phyloP scores from a whole-genome alignment of 1,140 invertebrate species.

The Megalonaias nervosa region DNA sequence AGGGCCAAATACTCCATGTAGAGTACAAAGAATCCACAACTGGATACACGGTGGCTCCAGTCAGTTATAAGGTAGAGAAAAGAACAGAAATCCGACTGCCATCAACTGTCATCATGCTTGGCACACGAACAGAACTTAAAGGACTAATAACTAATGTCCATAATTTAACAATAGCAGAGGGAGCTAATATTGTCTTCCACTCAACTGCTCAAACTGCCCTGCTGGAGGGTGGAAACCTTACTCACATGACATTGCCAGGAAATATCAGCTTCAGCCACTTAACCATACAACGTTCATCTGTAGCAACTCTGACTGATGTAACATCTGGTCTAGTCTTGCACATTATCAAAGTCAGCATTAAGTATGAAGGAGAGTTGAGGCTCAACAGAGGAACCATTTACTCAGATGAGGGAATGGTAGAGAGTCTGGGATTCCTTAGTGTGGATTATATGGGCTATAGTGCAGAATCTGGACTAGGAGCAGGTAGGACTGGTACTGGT shows the following conservation, averaged over 20 bases:
- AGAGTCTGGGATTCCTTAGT: conserved; percentile 49
- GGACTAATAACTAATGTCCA: conserved; percentile 57
- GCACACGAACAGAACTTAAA: conserved; percentile 51
- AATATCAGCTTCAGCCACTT: conserved; percentile 54
- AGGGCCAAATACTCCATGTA: conserved; percentile 47
- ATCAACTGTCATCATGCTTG: conserved; percentile 57
- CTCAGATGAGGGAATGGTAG: conserved; percentile 49
- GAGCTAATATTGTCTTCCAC: conserved; percentile 50
- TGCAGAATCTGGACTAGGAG: conserved; percentile 39
- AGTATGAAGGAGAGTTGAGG: conserved; percentile 47
- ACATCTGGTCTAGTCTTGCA: conserved; percentile 41
- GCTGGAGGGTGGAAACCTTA: conserved; percentile 47
- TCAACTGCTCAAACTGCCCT: conserved; percentile 59
- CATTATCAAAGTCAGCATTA: conserved; percentile 48
- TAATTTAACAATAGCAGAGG: conserved; percentile 57
- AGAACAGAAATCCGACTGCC: conserved; percentile 53
- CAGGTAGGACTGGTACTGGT: conserved; percentile 32
- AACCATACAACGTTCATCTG: conserved; percentile 54
- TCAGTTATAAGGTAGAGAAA: conserved; percentile 55
- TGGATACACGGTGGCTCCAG: conserved; percentile 60
- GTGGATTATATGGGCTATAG: conserved; percentile 48
- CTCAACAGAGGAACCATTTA: conserved; percentile 54
- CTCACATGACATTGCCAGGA: conserved; percentile 48
- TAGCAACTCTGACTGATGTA: conserved; percentile 42
- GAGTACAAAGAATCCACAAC: conserved; percentile 57